Evolutionary conservation across 2,888 invertebrate species (phyloP).

Genomic region (Eupithecia inturbata): DNA sequence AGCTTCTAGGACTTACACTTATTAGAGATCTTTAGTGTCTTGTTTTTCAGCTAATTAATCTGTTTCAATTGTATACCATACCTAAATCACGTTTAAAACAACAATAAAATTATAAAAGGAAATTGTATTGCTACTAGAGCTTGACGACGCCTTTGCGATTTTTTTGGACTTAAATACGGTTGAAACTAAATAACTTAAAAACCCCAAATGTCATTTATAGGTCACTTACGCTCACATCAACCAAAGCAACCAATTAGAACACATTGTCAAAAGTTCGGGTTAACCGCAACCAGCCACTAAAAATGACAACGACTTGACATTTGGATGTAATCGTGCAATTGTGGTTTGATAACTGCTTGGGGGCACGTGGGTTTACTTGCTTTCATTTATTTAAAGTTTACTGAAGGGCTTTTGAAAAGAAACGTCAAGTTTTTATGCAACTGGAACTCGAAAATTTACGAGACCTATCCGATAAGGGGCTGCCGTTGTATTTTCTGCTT

Average conservation of each 20-base stretch:
- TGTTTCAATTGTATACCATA: not conserved
- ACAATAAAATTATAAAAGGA: not conserved
- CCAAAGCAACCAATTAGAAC: conserved; percentile 60
- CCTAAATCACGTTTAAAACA: not conserved
- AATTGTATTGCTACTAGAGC: not conserved
- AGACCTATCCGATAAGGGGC: not conserved
- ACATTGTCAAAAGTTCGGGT: conserved; percentile 65
- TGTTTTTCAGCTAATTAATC: not conserved
- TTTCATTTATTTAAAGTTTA: not conserved
- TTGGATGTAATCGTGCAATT: conserved; percentile 58
- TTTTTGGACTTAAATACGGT: not conserved
- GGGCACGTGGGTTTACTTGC: conserved; percentile 8
- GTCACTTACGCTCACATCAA: conserved; percentile 22
- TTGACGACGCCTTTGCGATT: not conserved
- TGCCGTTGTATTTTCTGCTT: not conserved
- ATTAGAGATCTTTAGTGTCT: not conserved
- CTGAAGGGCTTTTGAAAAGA: not conserved
- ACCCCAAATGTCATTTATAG: conserved; percentile 23
- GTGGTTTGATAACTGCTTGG: conserved; percentile 45
- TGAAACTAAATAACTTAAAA: not conserved
- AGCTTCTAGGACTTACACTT: not conserved
- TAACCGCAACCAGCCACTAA: conserved; percentile 52
- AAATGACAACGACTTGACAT: conserved; percentile 63
- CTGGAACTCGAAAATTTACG: not conserved
- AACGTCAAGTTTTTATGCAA: not conserved